These are phyloP conservation scores for Ctenoplectra terminalis DNA, from an alignment of 1,140 invertebrate species.

Conservation along the genomic window DNA sequence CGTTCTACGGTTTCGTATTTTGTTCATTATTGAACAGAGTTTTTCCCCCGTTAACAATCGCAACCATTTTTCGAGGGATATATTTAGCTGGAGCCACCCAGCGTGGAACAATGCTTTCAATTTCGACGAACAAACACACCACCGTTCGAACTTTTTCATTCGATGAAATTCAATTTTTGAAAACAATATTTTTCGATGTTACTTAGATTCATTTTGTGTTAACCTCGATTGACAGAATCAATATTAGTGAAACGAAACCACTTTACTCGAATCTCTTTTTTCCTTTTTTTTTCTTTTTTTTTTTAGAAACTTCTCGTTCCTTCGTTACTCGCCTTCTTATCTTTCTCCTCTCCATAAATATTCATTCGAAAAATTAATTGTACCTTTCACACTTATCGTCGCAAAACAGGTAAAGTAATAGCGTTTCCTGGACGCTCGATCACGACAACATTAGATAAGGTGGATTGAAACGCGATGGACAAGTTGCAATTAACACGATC, in stretches of 20 bases:
- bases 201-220: background rate
- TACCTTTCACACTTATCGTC: background rate
- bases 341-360: slow-evolving; percentile 13
- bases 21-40: slow-evolving; percentile 16
- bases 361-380: slow-evolving; percentile 35
- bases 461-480: slow-evolving; percentile 9
- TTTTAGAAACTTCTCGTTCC: background rate
- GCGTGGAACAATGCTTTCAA: background rate
- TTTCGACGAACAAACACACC: slow-evolving; percentile 11
- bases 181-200: background rate
- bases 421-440: background rate
- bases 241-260: background rate
- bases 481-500: slow-evolving; percentile 42
- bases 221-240: background rate
- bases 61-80: background rate
- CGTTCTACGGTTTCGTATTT: slow-evolving; percentile 2
- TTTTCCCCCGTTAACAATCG: slow-evolving; percentile 25
- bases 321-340: background rate
- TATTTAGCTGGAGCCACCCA: background rate
- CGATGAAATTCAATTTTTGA: background rate
- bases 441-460: slow-evolving; percentile 4
- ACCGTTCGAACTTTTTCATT: background rate
- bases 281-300: no score
- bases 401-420: slow-evolving; percentile 5
- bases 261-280: background rate